Percentiles rank a stretch among this genome's conserved stretches.
Evolutionary conservation across 2,797 vertebrate species (phyloP).

Genomic region (Danio aesculapii): DNA sequence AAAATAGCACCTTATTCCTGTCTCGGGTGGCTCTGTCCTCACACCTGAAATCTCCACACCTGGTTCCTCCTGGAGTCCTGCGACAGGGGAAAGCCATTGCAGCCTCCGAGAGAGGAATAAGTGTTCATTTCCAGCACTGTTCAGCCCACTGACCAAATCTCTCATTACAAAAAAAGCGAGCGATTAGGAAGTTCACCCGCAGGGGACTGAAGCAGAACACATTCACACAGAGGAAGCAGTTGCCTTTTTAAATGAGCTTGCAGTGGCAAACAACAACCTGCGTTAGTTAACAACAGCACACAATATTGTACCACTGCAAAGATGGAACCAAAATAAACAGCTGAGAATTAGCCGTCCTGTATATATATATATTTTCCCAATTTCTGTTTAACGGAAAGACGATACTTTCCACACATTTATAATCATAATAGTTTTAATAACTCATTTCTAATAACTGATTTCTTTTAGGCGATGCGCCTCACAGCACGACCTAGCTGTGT

Average conservation of each 20-base stretch:
- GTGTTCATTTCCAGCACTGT: conserved; percentile 20
- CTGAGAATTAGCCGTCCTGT: no score
- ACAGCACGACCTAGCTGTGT: no score
- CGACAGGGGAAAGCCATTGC: neutral
- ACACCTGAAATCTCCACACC: conserved; percentile 14
- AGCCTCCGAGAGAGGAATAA: neutral
- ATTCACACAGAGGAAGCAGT: conserved; percentile 30
- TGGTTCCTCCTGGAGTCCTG: conserved; percentile 1
- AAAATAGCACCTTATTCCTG: conserved; percentile 5
- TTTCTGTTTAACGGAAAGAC: no score
- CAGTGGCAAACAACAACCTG: conserved; percentile 5
- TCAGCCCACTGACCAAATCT: conserved; percentile 42
- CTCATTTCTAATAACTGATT: no score
- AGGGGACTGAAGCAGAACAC: conserved; percentile 23
- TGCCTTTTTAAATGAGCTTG: conserved; percentile 23
- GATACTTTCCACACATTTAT: no score
- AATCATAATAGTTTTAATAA: no score
- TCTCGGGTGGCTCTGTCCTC: neutral
- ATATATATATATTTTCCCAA: no score
- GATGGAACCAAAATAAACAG: neutral
- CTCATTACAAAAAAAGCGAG: conserved; percentile 31
- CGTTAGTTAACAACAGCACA: conserved; percentile 13
- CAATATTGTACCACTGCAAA: neutral
- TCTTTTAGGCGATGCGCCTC: no score
- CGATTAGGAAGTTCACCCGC: conserved; percentile 36